A percentile compares a stretch with the other conserved stretches of the same genome.
phyloP scores from a whole-genome alignment of 2,113 vertebrate genomes.

The Asarcornis scutulata region DNA sequence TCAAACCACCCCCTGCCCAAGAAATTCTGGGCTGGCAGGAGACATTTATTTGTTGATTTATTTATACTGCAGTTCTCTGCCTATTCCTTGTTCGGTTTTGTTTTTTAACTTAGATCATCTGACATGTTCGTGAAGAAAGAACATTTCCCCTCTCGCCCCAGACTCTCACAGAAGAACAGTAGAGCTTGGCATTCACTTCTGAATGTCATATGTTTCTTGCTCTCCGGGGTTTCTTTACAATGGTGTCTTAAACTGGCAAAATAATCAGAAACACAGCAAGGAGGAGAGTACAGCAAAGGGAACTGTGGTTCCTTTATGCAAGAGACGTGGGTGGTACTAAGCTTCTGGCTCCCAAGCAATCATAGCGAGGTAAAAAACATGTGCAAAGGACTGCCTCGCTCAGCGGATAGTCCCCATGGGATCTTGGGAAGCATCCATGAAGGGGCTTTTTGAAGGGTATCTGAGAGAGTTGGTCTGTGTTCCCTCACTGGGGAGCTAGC shows the following conservation, averaged over 20 bases:
- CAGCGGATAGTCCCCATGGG: not conserved
- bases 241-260: conserved; percentile 50
- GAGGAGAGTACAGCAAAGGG: not conserved
- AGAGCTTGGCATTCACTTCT: not conserved
- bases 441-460: not conserved
- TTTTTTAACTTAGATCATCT: conserved; percentile 25
- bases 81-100: conserved; percentile 29
- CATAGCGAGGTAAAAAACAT: conserved; percentile 19
- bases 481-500: not conserved
- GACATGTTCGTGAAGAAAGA: conserved; percentile 5
- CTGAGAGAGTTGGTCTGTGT: not conserved
- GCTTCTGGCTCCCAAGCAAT: not conserved
- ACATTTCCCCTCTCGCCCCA: not conserved
- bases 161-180: not conserved
- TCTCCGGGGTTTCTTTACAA: conserved; percentile 31
- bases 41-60: conserved; percentile 60
- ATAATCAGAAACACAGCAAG: conserved; percentile 64
- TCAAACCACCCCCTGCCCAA: not conserved
- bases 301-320: conserved; percentile 31
- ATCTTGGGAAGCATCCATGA: not conserved
- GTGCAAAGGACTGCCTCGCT: not conserved
- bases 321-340: not conserved
- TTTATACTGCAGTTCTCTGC: conserved; percentile 57
- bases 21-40: conserved; percentile 12
- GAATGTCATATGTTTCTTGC: conserved; percentile 16